phyloP scores from a whole-genome alignment of 2,888 invertebrate species.

The Dexiosoma caninum region DNA sequence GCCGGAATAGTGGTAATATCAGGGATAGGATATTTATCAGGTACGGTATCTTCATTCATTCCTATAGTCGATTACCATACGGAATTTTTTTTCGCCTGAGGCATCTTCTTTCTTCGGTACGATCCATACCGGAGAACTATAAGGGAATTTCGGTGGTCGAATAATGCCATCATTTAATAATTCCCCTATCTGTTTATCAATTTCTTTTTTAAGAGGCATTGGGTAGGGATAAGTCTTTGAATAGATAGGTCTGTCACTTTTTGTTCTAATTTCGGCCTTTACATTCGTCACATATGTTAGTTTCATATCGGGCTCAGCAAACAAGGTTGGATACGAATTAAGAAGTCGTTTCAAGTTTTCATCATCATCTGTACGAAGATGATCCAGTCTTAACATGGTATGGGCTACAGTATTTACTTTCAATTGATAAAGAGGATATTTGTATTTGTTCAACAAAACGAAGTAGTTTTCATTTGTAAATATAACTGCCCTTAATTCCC shows the following conservation, averaged over 20 bases:
- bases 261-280: not conserved
- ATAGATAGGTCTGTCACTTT: not conserved
- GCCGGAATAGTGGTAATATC: not conserved
- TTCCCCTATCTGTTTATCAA: not conserved
- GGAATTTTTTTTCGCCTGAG: slow-evolving; percentile 8
- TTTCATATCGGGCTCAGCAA: no score
- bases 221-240: not conserved
- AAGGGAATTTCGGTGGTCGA: not conserved
- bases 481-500: not conserved
- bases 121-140: slow-evolving; percentile 19
- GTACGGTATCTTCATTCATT: slow-evolving; percentile 35
- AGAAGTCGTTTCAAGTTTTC: no score
- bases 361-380: not conserved
- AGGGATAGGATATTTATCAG: slow-evolving; percentile 37
- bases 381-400: not conserved
- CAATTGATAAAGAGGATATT: not conserved
- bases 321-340: no score
- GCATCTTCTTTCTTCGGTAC: slow-evolving; percentile 29
- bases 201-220: not conserved
- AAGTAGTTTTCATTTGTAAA: no score
- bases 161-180: not conserved
- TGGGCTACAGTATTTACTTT: no score
- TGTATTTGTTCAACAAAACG: not conserved
- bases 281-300: not conserved
- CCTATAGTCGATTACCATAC: slow-evolving; percentile 33